These are phyloP conservation scores for Nothoprocta perdicaria DNA, from an alignment of 2,113 vertebrate species.

Conservation along the genomic window DNA sequence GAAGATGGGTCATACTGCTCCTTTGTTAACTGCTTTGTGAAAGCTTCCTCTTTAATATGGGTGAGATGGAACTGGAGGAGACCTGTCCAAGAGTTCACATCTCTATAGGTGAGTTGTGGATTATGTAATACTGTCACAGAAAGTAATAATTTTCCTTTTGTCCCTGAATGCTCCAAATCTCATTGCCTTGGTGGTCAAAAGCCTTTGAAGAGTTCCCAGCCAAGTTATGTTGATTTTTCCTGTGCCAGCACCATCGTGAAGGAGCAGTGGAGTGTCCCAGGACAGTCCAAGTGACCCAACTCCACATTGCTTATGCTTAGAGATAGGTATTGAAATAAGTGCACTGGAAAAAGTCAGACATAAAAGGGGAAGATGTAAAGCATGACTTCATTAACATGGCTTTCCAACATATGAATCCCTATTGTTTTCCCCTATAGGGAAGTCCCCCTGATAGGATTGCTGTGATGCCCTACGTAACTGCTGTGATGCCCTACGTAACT, in stretches of 20 bases:
- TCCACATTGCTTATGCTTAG: accelerated
- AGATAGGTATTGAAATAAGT: background rate
- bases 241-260: background rate
- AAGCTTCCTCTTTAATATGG: accelerated
- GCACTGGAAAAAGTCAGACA: background rate
- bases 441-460: no score
- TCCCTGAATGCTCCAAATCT: background rate
- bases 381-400: background rate
- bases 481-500: background rate
- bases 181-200: background rate
- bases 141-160: background rate
- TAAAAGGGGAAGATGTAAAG: no score
- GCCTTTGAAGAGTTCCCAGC: background rate
- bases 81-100: background rate
- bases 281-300: accelerated
- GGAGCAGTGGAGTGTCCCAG: accelerated
- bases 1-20: background rate
- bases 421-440: background rate
- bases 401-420: background rate
- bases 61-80: background rate
- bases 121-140: background rate
- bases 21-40: background rate
- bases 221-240: background rate
- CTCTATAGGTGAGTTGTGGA: background rate
- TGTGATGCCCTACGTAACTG: background rate